phyloP scores from a whole-genome alignment of 2,113 vertebrate species.

The Himantopus leucocephalus region DNA sequence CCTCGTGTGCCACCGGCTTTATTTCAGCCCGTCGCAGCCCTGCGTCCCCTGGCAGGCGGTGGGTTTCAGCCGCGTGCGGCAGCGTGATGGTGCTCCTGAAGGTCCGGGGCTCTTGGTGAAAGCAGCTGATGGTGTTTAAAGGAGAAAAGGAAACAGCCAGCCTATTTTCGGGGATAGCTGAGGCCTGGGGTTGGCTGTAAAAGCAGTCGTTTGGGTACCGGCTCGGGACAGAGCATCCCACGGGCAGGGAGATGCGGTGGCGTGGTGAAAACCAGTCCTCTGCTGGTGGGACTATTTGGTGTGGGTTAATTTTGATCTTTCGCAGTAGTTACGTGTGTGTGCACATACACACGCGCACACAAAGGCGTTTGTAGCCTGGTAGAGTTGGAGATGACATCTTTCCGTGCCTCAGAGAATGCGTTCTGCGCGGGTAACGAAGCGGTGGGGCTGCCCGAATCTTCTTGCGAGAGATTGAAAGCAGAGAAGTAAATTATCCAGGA shows the following conservation, averaged over 20 bases:
- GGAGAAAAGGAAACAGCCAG: not conserved
- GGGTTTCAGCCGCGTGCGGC: not conserved
- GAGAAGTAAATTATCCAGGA: not conserved
- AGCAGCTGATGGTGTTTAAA: not conserved
- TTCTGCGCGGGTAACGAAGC: accelerated
- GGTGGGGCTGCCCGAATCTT: too few relatives aligned
- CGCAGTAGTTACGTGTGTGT: accelerated
- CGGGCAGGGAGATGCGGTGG: accelerated
- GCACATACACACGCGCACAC: accelerated
- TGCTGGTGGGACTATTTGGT: not conserved
- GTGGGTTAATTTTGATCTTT: not conserved
- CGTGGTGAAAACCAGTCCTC: not conserved
- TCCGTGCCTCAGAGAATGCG: not conserved
- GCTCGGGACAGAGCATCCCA: not conserved
- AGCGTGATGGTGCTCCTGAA: not conserved
- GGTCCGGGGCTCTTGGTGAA: not conserved
- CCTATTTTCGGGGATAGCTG: accelerated
- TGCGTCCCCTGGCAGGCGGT: not conserved
- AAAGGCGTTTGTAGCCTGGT: not conserved
- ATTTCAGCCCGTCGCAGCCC: not conserved
- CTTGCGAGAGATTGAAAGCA: not conserved
- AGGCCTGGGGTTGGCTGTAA: not conserved
- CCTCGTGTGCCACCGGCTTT: accelerated
- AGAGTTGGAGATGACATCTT: not conserved
- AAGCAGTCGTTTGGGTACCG: accelerated